Conservation (phyloP, 2,797 vertebrate genomes). For the Anguilla pacifica region DNA sequence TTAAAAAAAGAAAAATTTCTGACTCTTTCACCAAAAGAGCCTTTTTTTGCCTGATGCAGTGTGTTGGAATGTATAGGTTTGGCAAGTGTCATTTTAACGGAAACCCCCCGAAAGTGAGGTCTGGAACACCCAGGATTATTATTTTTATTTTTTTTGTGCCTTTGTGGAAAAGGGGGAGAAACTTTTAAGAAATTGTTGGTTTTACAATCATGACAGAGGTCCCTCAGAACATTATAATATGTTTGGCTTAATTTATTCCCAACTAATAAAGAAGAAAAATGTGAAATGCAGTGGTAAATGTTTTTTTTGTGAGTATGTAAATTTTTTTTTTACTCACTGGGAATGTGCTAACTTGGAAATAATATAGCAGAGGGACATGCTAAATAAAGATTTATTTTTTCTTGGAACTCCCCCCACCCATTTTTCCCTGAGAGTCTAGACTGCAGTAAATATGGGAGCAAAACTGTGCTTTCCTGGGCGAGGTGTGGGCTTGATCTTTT, state of each 20-base stretch:
- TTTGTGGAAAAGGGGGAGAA: neutral
- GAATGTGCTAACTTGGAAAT: neutral
- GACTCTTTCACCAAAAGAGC: neutral
- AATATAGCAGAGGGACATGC: neutral
- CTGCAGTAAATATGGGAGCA: neutral
- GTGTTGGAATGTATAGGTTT: neutral
- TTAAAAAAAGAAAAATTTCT: neutral
- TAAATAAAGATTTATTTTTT: neutral
- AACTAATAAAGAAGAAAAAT: neutral
- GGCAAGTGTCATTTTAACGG: neutral
- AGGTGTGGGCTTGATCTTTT: neutral
- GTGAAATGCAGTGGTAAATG: neutral
- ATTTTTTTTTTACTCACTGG: neutral
- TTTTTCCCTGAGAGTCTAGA: neutral
- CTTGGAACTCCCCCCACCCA: neutral
- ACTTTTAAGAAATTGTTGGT: neutral
- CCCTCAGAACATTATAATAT: neutral
- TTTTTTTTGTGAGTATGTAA: neutral
- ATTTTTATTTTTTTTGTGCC: neutral
- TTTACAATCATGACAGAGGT: neutral
- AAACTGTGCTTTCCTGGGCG: neutral
- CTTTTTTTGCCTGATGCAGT: neutral
- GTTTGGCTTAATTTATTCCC: neutral
- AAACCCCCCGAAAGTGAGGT: neutral
- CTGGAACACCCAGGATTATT: neutral